Conservation (phyloP, 1,140 invertebrate genomes). For the Halictus rubicundus region DNA sequence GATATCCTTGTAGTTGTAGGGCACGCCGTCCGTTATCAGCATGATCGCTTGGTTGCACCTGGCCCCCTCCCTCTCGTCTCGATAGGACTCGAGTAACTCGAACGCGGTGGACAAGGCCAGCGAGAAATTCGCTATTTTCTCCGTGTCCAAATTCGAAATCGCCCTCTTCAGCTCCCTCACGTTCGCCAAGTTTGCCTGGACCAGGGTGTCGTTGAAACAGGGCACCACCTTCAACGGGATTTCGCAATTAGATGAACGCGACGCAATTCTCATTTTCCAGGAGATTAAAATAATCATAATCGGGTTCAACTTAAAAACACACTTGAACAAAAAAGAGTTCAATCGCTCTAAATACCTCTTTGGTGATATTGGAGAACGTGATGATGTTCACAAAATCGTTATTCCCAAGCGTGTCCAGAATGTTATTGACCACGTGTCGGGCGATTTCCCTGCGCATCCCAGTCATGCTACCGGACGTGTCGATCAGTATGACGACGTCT, state of each 20-base stretch:
- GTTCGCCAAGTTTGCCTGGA: constrained; percentile 95
- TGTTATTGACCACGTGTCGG: constrained; percentile 95
- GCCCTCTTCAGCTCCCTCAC: constrained; percentile 90
- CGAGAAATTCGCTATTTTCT: constrained; percentile 96
- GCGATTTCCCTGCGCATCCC: constrained; percentile 96
- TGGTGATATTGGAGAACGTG: constrained; percentile 89
- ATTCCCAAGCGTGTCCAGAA: constrained; percentile 97
- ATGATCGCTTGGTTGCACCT: constrained; percentile 96
- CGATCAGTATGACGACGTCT: constrained; percentile 97
- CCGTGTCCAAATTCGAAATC: constrained; percentile 89
- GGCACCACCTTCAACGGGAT: constrained; percentile 83
- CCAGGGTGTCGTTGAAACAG: constrained; percentile 93
- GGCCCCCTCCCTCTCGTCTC: constrained; percentile 83
- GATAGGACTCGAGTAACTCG: constrained; percentile 87
- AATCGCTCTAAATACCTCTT: constrained; percentile 77
- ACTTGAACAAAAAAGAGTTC: no score
- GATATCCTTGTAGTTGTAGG: constrained; percentile 94
- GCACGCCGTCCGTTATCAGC: constrained; percentile 98
- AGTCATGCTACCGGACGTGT: constrained; percentile 98
- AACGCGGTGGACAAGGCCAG: constrained; percentile 94
- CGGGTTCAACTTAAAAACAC: not conserved
- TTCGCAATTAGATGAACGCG: not conserved
- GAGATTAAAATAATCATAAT: no score
- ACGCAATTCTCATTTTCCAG: no score
- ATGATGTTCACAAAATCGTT: constrained; percentile 99